These are phyloP conservation scores for Loris lydekkerianus DNA, from an alignment of 2,797 vertebrate genomes.

Conservation along the genomic window DNA sequence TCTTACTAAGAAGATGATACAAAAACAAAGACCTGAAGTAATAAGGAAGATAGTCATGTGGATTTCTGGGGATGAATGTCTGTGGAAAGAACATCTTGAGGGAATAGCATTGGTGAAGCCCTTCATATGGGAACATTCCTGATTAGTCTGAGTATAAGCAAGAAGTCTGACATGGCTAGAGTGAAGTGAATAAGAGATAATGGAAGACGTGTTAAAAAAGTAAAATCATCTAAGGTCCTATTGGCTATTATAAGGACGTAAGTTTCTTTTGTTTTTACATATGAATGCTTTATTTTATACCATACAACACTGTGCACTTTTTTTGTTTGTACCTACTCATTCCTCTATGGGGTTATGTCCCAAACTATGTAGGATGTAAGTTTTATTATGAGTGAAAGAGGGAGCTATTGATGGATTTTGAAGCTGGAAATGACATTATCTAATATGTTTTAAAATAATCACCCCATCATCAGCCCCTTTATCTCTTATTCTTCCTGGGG, in stretches of 20 bases:
- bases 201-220: neutral
- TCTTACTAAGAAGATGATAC: neutral
- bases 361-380: neutral
- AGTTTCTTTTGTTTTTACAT: neutral
- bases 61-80: neutral
- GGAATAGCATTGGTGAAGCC: neutral
- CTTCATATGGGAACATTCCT: neutral
- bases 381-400: conserved; percentile 13
- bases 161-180: neutral
- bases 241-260: neutral
- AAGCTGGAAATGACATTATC: neutral
- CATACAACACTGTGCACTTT: neutral
- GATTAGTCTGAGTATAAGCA: neutral
- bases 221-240: neutral
- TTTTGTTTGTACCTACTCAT: neutral
- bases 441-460: conserved; percentile 42
- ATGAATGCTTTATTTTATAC: neutral
- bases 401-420: neutral
- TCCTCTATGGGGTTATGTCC: neutral
- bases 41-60: neutral
- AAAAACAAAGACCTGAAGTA: conserved; percentile 35
- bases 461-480: neutral
- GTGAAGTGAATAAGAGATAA: neutral
- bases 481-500: neutral
- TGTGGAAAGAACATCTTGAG: neutral